Percentiles rank a stretch among this genome's conserved stretches.
phyloP scores from a whole-genome alignment of 2,888 invertebrate genomes.

The Arge pagana region DNA sequence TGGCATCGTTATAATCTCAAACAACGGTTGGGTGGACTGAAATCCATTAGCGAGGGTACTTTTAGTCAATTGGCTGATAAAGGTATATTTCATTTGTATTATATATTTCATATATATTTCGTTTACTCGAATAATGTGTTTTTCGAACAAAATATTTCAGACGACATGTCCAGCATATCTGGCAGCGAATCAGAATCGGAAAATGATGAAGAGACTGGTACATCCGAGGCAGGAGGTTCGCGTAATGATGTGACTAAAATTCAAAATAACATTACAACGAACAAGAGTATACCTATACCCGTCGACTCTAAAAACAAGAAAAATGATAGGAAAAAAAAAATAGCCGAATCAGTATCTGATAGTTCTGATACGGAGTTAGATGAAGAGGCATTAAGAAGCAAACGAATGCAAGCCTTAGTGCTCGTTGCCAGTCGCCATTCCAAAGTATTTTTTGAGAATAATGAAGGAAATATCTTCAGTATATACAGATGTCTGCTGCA shows the following conservation, averaged over 20 bases:
- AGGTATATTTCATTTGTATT: conserved; percentile 31
- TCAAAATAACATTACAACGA: conserved; percentile 27
- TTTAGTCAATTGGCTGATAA: conserved; percentile 62
- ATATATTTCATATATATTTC: background rate
- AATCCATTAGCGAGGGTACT: conserved; percentile 63
- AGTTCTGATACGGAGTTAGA: conserved; percentile 46
- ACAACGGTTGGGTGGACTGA: conserved; percentile 66
- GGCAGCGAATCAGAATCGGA: conserved; percentile 65
- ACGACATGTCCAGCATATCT: conserved; percentile 70
- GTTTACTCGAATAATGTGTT: no score
- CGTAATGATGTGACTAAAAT: conserved; percentile 46
- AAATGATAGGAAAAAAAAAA: conserved; percentile 35
- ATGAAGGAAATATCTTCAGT: conserved; percentile 71
- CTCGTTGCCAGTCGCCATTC: conserved; percentile 65
- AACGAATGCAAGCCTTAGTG: conserved; percentile 39
- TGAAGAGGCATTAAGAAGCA: conserved; percentile 41
- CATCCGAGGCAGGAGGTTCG: conserved; percentile 43
- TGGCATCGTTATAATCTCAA: conserved; percentile 87
- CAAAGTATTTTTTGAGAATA: conserved; percentile 75
- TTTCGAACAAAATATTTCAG: conserved; percentile 57
- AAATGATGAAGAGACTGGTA: conserved; percentile 50
- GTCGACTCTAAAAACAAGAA: conserved; percentile 31
- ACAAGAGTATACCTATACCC: conserved; percentile 24
- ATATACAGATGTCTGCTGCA: conserved; percentile 75
- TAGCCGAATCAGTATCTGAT: conserved; percentile 35